Evolutionary conservation across 1,140 invertebrate species (phyloP).

Genomic region (Maniola jurtina): DNA sequence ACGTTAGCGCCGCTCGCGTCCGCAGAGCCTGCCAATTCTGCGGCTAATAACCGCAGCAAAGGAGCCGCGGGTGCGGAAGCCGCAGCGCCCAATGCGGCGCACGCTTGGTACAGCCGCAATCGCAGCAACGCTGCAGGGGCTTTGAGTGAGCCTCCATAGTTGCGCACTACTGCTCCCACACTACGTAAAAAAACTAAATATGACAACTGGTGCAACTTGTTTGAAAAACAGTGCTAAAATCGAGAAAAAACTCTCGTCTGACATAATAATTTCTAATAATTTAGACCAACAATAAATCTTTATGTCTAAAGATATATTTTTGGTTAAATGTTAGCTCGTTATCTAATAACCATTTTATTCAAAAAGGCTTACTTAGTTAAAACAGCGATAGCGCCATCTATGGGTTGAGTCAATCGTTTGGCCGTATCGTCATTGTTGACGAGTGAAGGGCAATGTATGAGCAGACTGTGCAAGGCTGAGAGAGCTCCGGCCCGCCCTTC

Average conservation of each 20-base stretch:
- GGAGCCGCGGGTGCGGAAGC: constrained; percentile 91
- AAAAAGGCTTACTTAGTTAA: constrained; percentile 88
- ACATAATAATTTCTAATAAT: too few relatives aligned
- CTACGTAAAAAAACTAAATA: constrained; percentile 25
- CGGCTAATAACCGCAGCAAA: constrained; percentile 94
- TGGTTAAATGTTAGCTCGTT: too few relatives aligned
- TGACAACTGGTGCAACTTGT: not conserved
- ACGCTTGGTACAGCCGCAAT: constrained; percentile 93
- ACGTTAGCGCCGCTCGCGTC: constrained; percentile 97
- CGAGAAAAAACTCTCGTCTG: too few relatives aligned
- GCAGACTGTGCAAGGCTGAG: constrained; percentile 96
- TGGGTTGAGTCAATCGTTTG: constrained; percentile 89
- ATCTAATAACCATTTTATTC: too few relatives aligned
- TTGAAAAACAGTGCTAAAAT: too few relatives aligned
- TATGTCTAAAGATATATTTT: too few relatives aligned
- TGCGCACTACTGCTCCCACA: constrained; percentile 88
- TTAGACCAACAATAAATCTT: too few relatives aligned
- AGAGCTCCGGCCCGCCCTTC: constrained; percentile 97
- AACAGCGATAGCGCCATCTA: constrained; percentile 97
- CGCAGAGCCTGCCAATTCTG: constrained; percentile 94
- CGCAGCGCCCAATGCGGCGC: constrained; percentile 90
- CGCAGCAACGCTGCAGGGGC: constrained; percentile 95
- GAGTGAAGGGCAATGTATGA: constrained; percentile 93
- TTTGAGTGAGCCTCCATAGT: constrained; percentile 95
- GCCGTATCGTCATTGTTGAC: constrained; percentile 95